Conservation (phyloP, 1,140 invertebrate species). For the Lepidurus packardi region DNA sequence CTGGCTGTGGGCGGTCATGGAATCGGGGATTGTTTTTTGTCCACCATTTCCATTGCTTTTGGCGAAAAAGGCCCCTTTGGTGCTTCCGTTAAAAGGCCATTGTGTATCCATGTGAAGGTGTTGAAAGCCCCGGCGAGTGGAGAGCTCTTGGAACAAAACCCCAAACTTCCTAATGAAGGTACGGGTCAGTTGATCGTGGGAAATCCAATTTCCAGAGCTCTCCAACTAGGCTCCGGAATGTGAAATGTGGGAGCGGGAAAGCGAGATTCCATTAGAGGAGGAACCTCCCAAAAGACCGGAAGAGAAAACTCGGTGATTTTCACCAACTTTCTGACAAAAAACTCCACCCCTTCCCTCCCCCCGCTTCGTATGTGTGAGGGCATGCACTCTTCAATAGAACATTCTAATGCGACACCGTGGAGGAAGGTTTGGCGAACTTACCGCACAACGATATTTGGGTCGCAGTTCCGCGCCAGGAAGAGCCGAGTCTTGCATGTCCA, state of each 20-base stretch:
- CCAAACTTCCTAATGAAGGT: not conserved
- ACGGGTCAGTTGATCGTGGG: slow-evolving; percentile 12
- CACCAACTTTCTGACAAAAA: not conserved
- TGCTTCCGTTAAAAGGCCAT: not conserved
- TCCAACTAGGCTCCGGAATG: not conserved
- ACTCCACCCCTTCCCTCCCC: too few relatives aligned
- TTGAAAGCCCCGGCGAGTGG: not conserved
- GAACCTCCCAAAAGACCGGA: not conserved
- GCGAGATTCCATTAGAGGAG: not conserved
- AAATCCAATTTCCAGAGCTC: slow-evolving; percentile 15
- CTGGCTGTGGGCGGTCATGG: not conserved
- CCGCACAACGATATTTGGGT: slow-evolving; percentile 61
- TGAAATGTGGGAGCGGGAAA: not conserved
- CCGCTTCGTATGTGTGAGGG: too few relatives aligned
- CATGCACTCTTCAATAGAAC: too few relatives aligned
- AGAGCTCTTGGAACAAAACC: not conserved
- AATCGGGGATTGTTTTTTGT: not conserved
- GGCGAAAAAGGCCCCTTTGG: not conserved
- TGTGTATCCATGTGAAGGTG: not conserved
- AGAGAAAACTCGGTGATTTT: slow-evolving; percentile 14
- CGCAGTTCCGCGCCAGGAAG: slow-evolving; percentile 43
- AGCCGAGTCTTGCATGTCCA: slow-evolving; percentile 49
- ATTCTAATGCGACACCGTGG: too few relatives aligned
- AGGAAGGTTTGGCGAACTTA: slow-evolving; percentile 45
- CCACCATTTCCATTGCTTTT: not conserved